phyloP scores from a whole-genome alignment of 2,113 vertebrate species.

The Cyrtonyx montezumae region DNA sequence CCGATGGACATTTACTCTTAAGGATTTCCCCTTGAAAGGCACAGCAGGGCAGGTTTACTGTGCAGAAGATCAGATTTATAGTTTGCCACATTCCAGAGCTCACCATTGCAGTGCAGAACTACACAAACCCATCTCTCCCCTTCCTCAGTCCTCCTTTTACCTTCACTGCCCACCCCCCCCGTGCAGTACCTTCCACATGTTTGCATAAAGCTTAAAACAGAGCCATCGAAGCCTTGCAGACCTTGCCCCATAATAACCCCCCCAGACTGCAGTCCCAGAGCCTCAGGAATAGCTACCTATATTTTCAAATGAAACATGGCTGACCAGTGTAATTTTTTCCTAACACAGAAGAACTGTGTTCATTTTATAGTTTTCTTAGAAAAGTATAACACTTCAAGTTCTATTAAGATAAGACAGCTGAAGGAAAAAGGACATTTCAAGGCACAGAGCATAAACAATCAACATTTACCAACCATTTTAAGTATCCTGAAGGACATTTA shows the following conservation, averaged over 20 bases:
- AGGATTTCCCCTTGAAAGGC: background rate
- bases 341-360: conserved; percentile 33
- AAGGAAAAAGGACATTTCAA: conserved; percentile 27
- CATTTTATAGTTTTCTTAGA: conserved; percentile 50
- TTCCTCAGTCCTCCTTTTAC: background rate
- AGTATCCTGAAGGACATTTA: background rate
- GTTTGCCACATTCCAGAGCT: background rate
- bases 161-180: background rate
- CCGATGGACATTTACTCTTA: background rate
- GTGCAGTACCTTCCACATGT: background rate
- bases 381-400: conserved; percentile 38
- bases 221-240: background rate
- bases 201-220: background rate
- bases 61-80: background rate
- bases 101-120: background rate
- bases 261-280: background rate
- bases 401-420: background rate
- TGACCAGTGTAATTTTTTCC: conserved; percentile 1
- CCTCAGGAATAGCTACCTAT: background rate
- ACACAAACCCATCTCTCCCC: background rate
- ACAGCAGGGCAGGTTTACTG: background rate
- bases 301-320: conserved; percentile 29
- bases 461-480: background rate
- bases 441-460: background rate
- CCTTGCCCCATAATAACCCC: background rate